Evolutionary conservation across 1,140 invertebrate genomes (phyloP).

Genomic region (Listronotus oregonensis): DNA sequence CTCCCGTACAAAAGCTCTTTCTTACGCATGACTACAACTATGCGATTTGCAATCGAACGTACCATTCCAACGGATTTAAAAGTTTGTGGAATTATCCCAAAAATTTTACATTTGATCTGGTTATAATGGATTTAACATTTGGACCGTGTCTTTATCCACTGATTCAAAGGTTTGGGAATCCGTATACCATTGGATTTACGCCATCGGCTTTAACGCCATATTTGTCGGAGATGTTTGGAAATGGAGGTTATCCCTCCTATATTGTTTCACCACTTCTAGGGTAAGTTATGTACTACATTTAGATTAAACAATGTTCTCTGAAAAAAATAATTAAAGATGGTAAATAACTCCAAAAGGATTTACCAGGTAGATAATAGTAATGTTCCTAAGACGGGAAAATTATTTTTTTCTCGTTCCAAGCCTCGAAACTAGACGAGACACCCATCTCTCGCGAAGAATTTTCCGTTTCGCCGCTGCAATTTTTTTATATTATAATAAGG

Average conservation of each 20-base stretch:
- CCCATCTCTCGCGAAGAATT: no score
- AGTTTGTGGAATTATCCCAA: constrained; percentile 37
- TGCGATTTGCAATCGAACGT: constrained; percentile 26
- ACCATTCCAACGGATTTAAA: constrained; percentile 34
- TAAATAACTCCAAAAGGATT: no score
- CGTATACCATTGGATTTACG: constrained; percentile 35
- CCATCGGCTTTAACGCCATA: constrained; percentile 37
- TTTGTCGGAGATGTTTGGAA: constrained; percentile 39
- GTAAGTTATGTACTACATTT: constrained; percentile 20
- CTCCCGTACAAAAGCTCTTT: constrained; percentile 5
- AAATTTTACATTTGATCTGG: constrained; percentile 41
- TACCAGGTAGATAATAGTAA: no score
- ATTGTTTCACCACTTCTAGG: constrained; percentile 17
- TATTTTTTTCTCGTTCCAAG: no score
- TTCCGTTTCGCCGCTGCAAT: no score
- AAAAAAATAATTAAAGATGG: no score
- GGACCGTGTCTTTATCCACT: constrained; percentile 39
- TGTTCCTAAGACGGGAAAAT: no score
- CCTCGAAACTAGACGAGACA: no score
- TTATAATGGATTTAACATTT: constrained; percentile 38
- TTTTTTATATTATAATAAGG: no score
- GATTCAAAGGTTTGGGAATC: constrained; percentile 33
- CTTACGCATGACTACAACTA: constrained; percentile 20
- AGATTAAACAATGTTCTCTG: neutral
- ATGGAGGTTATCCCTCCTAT: constrained; percentile 23